A percentile compares a stretch with the other conserved stretches of the same genome.
These are phyloP conservation scores for Poliocrania exsul DNA, from an alignment of 2,797 vertebrate genomes.

Conservation along the genomic window DNA sequence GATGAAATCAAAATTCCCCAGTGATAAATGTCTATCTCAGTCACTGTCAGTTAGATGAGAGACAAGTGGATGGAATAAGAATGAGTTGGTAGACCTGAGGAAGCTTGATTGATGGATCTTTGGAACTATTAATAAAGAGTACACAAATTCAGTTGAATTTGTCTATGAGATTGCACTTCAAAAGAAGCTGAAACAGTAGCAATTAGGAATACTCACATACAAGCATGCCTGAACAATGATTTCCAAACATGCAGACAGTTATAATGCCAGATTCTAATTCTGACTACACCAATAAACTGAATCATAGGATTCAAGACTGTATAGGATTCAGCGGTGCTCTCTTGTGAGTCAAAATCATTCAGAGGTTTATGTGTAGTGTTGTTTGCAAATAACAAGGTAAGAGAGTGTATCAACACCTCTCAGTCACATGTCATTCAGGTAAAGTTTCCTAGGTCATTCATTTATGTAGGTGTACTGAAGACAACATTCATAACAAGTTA, in stretches of 20 bases:
- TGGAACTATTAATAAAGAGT: background rate
- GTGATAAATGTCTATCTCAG: background rate
- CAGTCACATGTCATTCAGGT: background rate
- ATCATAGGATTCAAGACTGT: background rate
- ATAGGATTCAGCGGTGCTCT: background rate
- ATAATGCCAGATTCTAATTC: background rate
- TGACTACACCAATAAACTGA: background rate
- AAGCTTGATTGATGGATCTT: background rate
- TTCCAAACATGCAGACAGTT: background rate
- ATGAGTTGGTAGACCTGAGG: background rate
- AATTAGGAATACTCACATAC: background rate
- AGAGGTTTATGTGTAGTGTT: background rate
- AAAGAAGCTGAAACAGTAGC: background rate
- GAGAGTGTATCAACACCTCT: background rate
- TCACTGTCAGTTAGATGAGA: background rate
- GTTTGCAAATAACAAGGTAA: background rate
- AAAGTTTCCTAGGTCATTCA: background rate
- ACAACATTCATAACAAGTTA: background rate
- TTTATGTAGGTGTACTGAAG: background rate
- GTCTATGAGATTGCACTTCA: background rate
- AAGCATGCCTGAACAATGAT: background rate
- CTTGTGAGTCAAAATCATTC: background rate
- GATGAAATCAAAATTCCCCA: constrained; percentile 4
- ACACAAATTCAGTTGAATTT: background rate
- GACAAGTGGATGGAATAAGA: background rate